A percentile compares a stretch with the other conserved stretches of the same genome.
These are phyloP conservation scores for Remorina albescens DNA, from an alignment of 2,797 vertebrate genomes.

Conservation along the genomic window DNA sequence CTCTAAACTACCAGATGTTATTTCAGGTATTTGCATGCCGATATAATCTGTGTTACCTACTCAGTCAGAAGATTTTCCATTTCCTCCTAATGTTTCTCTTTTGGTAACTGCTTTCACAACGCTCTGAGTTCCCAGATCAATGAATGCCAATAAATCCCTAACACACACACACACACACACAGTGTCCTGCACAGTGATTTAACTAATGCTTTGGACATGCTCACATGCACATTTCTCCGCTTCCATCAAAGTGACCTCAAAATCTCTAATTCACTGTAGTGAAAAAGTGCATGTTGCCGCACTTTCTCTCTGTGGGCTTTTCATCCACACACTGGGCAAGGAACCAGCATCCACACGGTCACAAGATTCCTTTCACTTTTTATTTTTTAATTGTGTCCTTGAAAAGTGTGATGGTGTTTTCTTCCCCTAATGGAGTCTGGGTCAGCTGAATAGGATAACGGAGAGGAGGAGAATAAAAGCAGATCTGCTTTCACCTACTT, in stretches of 20 bases:
- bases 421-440: constrained; percentile 48
- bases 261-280: constrained; percentile 55
- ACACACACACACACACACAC: constrained; percentile 31
- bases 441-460: constrained; percentile 52
- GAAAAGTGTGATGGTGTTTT: constrained; percentile 51
- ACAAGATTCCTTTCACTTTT: constrained; percentile 32
- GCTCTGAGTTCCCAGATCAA: constrained; percentile 50
- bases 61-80: no score
- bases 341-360: constrained; percentile 21
- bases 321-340: constrained; percentile 18
- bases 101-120: constrained; percentile 26
- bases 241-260: constrained; percentile 58
- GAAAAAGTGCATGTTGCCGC: constrained; percentile 37
- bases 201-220: constrained; percentile 47
- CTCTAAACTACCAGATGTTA: constrained; percentile 52
- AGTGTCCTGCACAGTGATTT: constrained; percentile 21
- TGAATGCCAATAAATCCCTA: constrained; percentile 41
- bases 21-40: constrained; percentile 33
- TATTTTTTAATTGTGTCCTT: constrained; percentile 49
- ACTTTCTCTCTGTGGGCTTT: constrained; percentile 43
- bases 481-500: constrained; percentile 65
- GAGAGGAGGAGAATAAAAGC: constrained; percentile 68
- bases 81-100: constrained; percentile 43
- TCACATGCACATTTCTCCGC: constrained; percentile 32
- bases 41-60: constrained; percentile 43